Base-by-base conservation (phyloP, 1,140 invertebrate genomes). In the Metopolophium dirhodum region DNA sequence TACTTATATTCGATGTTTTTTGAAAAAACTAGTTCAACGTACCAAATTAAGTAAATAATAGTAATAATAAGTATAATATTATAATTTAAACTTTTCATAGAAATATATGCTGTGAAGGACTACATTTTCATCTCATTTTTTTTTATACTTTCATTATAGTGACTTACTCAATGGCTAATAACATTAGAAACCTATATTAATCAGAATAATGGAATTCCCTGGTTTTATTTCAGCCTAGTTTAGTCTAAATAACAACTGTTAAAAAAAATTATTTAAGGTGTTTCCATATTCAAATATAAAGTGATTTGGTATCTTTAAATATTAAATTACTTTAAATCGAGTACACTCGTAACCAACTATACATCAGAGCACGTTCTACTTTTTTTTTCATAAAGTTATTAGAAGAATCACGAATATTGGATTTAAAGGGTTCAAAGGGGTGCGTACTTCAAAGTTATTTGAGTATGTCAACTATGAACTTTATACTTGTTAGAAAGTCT, bases 401-500 rank as follows among this genome's bases (percentile, higher is more conserved):
- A n/a, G 14, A 35, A 77, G 61, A 77, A 77, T 77, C 61, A 77
- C n/a, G 61, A 77, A 77, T 68, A 68, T 77, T 77, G 14, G 30
- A 77, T 77, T 77, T 35, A 77, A 7, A 77, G 30, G 61, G 61
- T 77, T 89, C n/a, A 54, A 57, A 57, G 87, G 51, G 87, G 49
- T 30, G 49, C 54, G 87, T 37, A 23, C 37, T 37, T 47, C 20
- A 37, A 37, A 89, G 26, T 89, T 54, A 37, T 89, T 9, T 7
- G n/a, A 35, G n/a, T 51, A 88, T 49, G n/a, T 49, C 54, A 61
- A 61, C 22, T 61, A 54, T 54, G 37, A 90, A 90, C 54, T 61
- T 90, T 57, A 35, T 61, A 61, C 30, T 90, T 45, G 51, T 90
- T 41, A 22, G 37, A 90, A 61, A 61, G 51, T 57, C 88, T 90